Base-by-base conservation (phyloP, 2,797 vertebrate species). In the Smutsia temminckii region DNA sequence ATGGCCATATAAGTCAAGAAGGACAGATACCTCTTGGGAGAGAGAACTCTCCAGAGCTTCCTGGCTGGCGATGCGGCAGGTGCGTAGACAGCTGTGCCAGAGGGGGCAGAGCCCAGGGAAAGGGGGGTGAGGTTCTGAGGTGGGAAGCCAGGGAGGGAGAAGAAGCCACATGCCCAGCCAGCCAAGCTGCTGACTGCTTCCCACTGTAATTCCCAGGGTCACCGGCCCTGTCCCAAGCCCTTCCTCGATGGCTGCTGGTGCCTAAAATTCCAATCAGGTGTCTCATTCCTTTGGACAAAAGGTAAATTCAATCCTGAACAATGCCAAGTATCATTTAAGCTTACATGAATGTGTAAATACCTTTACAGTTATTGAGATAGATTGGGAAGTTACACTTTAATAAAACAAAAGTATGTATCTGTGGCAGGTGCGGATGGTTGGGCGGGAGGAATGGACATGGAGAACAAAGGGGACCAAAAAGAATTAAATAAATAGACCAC, bases 1-100 rank as follows among this genome's bases (percentile, higher is more conserved):
- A 75, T 0, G 23, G 51, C 42, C 29, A 0, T 0, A 0, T 20
- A 27, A 20, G 42, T 20, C 72, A 53, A 53, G 49, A 21, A 74
- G 17, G 79, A 79, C 25, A 63, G 87, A 14, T 29, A 13, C n/a
- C 29, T 46, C 46, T 27, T 14, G 8, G 23, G 32, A 53, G 10
- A 12, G 17, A 51, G 77, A 68, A n/a, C 17, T 29, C 46, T 5
- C 16, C 5, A 6, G 32, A 21, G 53, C 27, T 59, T 55, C 42
- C 75, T 29, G 23, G 14, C 59, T 53, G 85, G 74, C 66, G 55
- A 61, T 2, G 11, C 3, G 11, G 57, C 23, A 2, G 57, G 10
- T 69, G 51, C 64, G 59, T 34, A 40, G 51, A 55, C 20, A 23
- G 46, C 49, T 13, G 21, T 66, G 29, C 64, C 40, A 51, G 46